A percentile compares a stretch with the other conserved stretches of the same genome.
Conservation (phyloP, 2,797 vertebrate species). For the Anguilla pacifica region DNA sequence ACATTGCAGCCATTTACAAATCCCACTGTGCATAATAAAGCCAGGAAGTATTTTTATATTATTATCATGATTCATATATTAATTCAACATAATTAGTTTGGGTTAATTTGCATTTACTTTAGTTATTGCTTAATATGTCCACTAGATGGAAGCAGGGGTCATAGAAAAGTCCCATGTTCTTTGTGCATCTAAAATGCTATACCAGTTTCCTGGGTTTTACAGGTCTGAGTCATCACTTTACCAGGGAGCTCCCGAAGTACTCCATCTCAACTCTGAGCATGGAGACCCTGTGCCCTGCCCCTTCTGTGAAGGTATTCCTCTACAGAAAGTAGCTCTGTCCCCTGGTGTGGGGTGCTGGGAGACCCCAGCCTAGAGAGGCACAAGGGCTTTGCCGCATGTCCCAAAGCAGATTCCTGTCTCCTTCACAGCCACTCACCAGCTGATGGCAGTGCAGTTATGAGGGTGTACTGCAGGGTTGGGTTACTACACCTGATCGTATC, state of each 20-base stretch:
- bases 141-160: background rate
- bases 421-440: background rate
- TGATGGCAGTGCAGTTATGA: background rate
- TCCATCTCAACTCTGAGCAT: background rate
- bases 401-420: background rate
- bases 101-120: no score
- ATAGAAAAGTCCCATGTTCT: background rate
- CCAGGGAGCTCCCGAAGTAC: background rate
- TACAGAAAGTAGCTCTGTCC: background rate
- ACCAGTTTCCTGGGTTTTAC: background rate
- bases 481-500: background rate
- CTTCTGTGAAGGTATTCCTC: background rate
- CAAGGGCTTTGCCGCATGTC: background rate
- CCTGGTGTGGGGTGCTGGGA: background rate
- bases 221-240: background rate
- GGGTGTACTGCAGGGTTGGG: background rate
- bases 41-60: background rate
- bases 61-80: no score
- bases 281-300: background rate
- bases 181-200: background rate
- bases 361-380: background rate
- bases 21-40: background rate
- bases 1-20: background rate
- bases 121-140: background rate
- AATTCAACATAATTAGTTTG: no score